A percentile compares a stretch with the other conserved stretches of the same genome.
phyloP scores from a whole-genome alignment of 2,797 vertebrate genomes.

The Anableps anableps region DNA sequence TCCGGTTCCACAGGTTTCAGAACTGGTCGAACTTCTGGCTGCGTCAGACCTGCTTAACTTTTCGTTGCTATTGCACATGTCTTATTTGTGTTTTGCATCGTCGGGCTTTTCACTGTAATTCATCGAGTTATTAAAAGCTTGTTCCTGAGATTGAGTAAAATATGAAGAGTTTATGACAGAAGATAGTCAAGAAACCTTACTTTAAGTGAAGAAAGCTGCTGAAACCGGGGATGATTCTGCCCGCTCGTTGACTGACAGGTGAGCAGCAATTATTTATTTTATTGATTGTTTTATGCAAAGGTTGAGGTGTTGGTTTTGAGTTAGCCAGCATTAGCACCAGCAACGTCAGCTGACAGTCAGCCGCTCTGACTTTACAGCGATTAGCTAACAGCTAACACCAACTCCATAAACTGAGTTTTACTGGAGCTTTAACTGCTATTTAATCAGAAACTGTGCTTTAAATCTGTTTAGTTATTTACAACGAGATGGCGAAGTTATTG shows the following conservation, averaged over 20 bases:
- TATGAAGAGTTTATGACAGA: conserved; percentile 11
- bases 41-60: not conserved
- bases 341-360: conserved; percentile 63
- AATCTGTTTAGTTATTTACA: not conserved
- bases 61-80: not conserved
- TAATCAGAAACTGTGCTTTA: not conserved
- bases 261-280: conserved; percentile 10
- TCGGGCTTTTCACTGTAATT: accelerated
- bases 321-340: conserved; percentile 32
- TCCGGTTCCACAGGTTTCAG: conserved; percentile 12
- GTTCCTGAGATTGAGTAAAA: not conserved
- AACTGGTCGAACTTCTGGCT: not conserved
- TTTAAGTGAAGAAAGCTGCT: conserved; percentile 17
- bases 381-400: conserved; percentile 11
- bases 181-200: conserved; percentile 1
- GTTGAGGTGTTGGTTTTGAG: not conserved
- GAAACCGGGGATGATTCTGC: conserved; percentile 18
- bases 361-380: conserved; percentile 6
- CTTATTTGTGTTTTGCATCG: not conserved
- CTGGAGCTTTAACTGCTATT: not conserved
- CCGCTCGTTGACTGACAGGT: conserved; percentile 37
- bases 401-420: not conserved
- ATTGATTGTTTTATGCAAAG: not conserved
- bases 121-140: not conserved
- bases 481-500: not conserved